Base-by-base conservation (phyloP, 2,888 invertebrate species). In the Rhingia campestris region DNA sequence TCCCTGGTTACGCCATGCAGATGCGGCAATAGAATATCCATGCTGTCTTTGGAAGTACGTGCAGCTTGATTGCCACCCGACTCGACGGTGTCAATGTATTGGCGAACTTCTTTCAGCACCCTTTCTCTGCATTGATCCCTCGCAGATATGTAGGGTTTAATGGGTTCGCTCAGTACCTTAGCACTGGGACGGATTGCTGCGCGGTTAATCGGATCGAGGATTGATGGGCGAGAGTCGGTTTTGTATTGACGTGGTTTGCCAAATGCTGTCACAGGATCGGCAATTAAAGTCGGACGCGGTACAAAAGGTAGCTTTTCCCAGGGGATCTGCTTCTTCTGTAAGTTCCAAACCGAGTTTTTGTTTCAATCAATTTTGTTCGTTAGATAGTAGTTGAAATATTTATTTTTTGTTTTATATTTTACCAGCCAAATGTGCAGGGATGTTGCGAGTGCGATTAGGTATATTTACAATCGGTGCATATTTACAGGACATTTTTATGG, bases 291-390 rank as follows among this genome's bases (percentile, higher is more conserved):
- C 89, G 97, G 97, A 88, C 97, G 94, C 88, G 97, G 96, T 89
- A 97, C 96, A 92, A 94, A 95, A 89, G 97, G 97, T 92, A 96
- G 95, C 94, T 96, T 96, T 92, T 96, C 96, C 97, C 97, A 97
- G 89, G 96, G 96, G 90, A 96, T 95, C 92, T 93, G 92, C 91
- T 87, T 88, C 81, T 87, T 89, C 90, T 90, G 91, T 86, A 90
- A 90, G 88, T 88, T 88, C 90, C 90, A 89, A 87, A 88, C 63
- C 74, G 64, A 30, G 7, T 49, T 47, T 47, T 69, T 77, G 64
- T 82, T 58, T 77, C 54, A 72, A 63, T 81, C 61, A 72, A 58
- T 47, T 35, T 45, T 45, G 53, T 30, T 30, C 12, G 33, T 58
- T 14, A 51, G 49, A 37, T 37, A 32, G 53, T n/a, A 12, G 32